phyloP scores from a whole-genome alignment of 2,888 invertebrate species.

The Parnassius mnemosyne region DNA sequence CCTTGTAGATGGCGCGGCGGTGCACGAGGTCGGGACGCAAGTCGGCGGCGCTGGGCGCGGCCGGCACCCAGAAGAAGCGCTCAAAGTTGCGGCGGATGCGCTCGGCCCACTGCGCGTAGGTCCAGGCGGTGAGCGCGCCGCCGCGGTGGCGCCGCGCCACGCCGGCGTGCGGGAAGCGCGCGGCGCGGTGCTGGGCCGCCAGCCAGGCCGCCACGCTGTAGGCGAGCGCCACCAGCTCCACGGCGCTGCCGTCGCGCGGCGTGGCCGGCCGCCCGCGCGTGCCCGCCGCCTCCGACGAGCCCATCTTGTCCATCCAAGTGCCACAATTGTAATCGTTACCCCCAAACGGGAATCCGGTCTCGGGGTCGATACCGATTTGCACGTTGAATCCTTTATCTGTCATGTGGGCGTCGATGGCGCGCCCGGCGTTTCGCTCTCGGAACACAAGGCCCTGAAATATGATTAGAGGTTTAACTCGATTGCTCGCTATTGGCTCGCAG shows the following conservation, averaged over 20 bases:
- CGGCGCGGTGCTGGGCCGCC: constrained; percentile 83
- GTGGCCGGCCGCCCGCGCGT: constrained; percentile 95
- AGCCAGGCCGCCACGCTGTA: constrained; percentile 89
- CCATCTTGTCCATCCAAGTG: constrained; percentile 99
- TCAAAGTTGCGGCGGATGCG: constrained; percentile 93
- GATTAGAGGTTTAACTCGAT: background rate
- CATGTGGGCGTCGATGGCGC: constrained; percentile 97
- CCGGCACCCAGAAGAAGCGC: constrained; percentile 90
- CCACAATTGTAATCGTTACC: constrained; percentile 98
- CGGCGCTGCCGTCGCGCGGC: constrained; percentile 97
- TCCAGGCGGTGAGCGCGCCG: constrained; percentile 86
- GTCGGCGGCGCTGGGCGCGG: constrained; percentile 78
- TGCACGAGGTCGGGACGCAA: constrained; percentile 86
- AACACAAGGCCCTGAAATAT: constrained; percentile 86
- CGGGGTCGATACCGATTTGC: constrained; percentile 93
- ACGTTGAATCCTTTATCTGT: constrained; percentile 96
- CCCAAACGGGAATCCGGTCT: constrained; percentile 96
- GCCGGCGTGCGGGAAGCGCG: constrained; percentile 87
- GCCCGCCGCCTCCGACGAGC: constrained; percentile 94
- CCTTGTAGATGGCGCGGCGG: constrained; percentile 95
- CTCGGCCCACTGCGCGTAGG: constrained; percentile 92
- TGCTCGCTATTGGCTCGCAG: background rate
- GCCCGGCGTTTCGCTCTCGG: constrained; percentile 96
- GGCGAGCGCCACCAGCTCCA: constrained; percentile 95
- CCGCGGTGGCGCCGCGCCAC: constrained; percentile 87